Evolutionary conservation across 2,113 vertebrate species (phyloP), one percentile per base, ranked within the genome.

Genomic region (Oceanites oceanicus): DNA sequence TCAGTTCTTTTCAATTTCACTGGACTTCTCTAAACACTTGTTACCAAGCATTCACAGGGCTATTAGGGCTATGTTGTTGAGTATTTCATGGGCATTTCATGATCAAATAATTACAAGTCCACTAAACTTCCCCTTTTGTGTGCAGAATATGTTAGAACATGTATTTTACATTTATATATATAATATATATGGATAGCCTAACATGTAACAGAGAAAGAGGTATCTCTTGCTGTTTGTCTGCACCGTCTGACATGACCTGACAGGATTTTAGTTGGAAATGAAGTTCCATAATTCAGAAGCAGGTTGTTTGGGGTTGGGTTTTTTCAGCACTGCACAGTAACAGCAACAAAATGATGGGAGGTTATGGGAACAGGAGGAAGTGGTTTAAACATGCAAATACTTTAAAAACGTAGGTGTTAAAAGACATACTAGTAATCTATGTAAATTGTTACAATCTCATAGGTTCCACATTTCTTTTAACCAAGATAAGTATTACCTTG

Each of bases 211-310:
- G 55, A 52, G 67, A 40, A 90, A 74, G 29, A 91, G 12, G 11
- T 42, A 80, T 34, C 61, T 86, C 56, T 70, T 71, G 30, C 27
- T 79, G n/a, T 84, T 79, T 67, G 49, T 68, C 58, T 91, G 9
- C 22, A 78, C 19, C 0, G 0, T 52, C 70, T 87, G 88, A 77
- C 88, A 96, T 94, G 97, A 94, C 27, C 44, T 73, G 47, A 95
- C 95, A 91, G 32, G 92, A 85, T 19, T 85, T 59, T n/a, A 52
- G 30, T n/a, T 91, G 66, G 56, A 95, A 92, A 92, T 81, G 81
- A 65, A 68, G 27, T 81, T 94, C 47, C 20, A 16, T 87, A 92
- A 92, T 79, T 85, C 73, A 95, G 66, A 94, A 73, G 22, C 38
- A 3, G 2, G 34, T 78, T 95, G 45, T 85, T 85, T 92, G 52